Conservation (phyloP, 1,140 invertebrate genomes). For the Battus philenor region DNA sequence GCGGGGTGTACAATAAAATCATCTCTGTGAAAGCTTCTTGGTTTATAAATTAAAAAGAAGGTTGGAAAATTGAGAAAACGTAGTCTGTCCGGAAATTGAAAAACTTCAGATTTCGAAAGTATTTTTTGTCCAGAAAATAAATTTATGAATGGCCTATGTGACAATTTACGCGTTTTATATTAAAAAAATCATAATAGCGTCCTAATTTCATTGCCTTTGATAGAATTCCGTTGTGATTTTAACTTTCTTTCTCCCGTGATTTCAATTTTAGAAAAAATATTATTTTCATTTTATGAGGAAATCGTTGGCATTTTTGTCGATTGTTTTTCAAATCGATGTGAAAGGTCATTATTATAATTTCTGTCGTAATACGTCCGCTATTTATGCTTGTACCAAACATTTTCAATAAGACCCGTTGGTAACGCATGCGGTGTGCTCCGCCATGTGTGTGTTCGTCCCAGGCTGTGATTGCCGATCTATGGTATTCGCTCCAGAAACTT, state of each 20-base stretch:
- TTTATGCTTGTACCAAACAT: too few relatives aligned
- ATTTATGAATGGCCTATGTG: conserved; percentile 38
- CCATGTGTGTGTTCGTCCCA: too few relatives aligned
- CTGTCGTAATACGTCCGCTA: too few relatives aligned
- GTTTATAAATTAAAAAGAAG: conserved; percentile 63
- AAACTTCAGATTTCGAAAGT: conserved; percentile 66
- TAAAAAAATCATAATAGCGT: conserved; percentile 27
- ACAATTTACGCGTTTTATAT: conserved; percentile 45
- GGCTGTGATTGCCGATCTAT: too few relatives aligned
- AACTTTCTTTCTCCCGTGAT: background rate
- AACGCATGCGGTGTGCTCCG: too few relatives aligned
- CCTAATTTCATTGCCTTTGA: conserved; percentile 23
- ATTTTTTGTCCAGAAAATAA: conserved; percentile 49
- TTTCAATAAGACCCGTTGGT: too few relatives aligned
- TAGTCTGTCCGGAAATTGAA: conserved; percentile 68
- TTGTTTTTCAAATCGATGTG: too few relatives aligned
- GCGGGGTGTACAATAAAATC: conserved; percentile 62
- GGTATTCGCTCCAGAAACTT: too few relatives aligned
- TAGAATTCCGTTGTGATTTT: conserved; percentile 7
- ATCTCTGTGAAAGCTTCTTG: conserved; percentile 57
- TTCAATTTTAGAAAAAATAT: too few relatives aligned
- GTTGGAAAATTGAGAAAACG: conserved; percentile 63
- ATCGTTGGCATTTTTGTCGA: too few relatives aligned
- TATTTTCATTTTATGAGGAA: too few relatives aligned
- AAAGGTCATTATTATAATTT: too few relatives aligned